Conservation (phyloP, 2,113 vertebrate genomes). For the Parotia lawesii region DNA sequence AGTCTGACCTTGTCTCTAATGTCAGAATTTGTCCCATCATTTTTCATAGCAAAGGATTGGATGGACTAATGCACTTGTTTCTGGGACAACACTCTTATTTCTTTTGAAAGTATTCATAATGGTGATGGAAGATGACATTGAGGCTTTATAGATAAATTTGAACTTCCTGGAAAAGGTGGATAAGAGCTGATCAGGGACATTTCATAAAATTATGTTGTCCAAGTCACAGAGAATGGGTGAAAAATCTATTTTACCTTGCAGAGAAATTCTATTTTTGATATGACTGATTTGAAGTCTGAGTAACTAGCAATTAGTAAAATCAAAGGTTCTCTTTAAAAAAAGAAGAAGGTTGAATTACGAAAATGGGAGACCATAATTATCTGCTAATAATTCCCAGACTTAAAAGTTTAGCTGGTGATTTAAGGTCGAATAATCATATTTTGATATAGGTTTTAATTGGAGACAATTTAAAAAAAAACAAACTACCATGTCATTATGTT, state of each 20-base stretch:
- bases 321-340: not conserved
- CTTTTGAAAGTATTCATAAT: not conserved
- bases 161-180: conserved; percentile 19
- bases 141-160: not conserved
- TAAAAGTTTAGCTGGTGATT: not conserved
- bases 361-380: not conserved
- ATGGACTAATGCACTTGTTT: conserved; percentile 3
- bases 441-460: not conserved
- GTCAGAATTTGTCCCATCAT: not conserved
- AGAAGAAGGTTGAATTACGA: not conserved
- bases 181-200: not conserved
- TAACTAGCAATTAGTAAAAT: not conserved
- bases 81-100: conserved; percentile 1
- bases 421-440: not conserved
- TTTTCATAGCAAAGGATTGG: not conserved
- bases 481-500: not conserved
- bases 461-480: not conserved
- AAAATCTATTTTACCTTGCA: not conserved
- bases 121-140: conserved; percentile 18
- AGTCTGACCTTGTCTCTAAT: not conserved
- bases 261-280: not conserved
- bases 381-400: not conserved
- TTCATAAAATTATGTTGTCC: not conserved
- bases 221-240: not conserved
- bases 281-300: not conserved